A percentile compares a stretch with the other conserved stretches of the same genome.
These are phyloP conservation scores for Corythoichthys intestinalis DNA, from an alignment of 2,113 vertebrate genomes.

Conservation along the genomic window DNA sequence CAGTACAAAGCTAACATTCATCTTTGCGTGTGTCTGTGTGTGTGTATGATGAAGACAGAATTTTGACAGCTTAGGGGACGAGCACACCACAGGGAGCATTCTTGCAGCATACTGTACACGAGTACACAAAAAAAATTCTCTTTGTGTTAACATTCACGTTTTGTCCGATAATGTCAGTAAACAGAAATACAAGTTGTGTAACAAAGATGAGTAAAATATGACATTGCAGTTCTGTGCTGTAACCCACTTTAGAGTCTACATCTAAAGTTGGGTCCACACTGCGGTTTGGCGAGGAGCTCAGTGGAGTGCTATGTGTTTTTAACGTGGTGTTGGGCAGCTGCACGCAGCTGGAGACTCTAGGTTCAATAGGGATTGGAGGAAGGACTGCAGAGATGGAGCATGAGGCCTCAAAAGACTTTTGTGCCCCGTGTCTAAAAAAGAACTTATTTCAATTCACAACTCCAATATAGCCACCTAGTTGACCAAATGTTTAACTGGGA, in stretches of 20 bases:
- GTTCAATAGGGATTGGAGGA: slow-evolving; percentile 46
- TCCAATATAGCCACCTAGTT: not conserved
- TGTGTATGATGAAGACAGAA: slow-evolving; percentile 20
- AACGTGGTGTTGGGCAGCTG: slow-evolving; percentile 71
- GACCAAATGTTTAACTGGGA: not conserved
- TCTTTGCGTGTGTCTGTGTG: slow-evolving; percentile 30
- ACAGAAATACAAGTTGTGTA: slow-evolving; percentile 13
- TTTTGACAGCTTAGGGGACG: slow-evolving; percentile 50
- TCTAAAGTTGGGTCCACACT: slow-evolving; percentile 53
- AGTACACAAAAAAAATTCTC: slow-evolving; percentile 23
- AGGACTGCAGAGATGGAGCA: slow-evolving; percentile 11
- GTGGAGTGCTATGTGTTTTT: slow-evolving; percentile 50
- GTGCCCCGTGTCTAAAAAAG: not conserved
- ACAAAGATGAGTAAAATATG: slow-evolving; percentile 45
- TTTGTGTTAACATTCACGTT: slow-evolving; percentile 23
- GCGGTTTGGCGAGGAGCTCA: slow-evolving; percentile 26
- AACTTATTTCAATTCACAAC: not conserved
- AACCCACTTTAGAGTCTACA: slow-evolving; percentile 29
- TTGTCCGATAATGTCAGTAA: slow-evolving; percentile 4
- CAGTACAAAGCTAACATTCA: slow-evolving; percentile 38
- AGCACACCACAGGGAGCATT: slow-evolving; percentile 6
- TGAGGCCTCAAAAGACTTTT: not conserved
- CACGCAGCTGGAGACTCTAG: slow-evolving; percentile 67
- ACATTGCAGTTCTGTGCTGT: slow-evolving; percentile 18
- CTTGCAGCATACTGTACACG: slow-evolving; percentile 28